Percentiles rank a stretch among this genome's conserved stretches.
Conservation (phyloP, 1,140 invertebrate genomes). For the Zaprionus vittiger region DNA sequence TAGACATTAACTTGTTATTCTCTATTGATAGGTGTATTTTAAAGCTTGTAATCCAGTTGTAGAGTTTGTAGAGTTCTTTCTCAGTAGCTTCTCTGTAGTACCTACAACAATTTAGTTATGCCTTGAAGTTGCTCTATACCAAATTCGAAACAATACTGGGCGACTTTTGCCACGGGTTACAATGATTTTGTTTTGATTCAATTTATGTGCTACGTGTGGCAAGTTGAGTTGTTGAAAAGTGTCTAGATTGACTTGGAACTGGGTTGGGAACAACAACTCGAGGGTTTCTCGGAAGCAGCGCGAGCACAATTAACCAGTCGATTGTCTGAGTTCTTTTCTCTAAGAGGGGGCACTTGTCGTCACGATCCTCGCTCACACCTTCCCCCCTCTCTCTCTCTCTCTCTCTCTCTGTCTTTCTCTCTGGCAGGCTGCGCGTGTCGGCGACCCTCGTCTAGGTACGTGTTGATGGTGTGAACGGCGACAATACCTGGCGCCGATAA, state of each 20-base stretch:
- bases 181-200: not conserved
- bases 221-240: not conserved
- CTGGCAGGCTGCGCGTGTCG: constrained; percentile 38
- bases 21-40: too few relatives aligned
- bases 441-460: constrained; percentile 50
- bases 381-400: not conserved
- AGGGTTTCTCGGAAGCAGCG: constrained; percentile 30
- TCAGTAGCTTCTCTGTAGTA: too few relatives aligned
- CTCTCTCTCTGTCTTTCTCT: not conserved
- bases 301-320: constrained; percentile 17
- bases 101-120: not conserved
- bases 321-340: constrained; percentile 20
- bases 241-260: not conserved
- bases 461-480: constrained; percentile 44
- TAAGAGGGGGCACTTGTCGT: constrained; percentile 44
- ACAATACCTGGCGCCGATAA: constrained; percentile 32
- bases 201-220: constrained; percentile 20
- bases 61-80: too few relatives aligned
- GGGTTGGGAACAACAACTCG: not conserved
- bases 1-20: too few relatives aligned
- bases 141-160: not conserved
- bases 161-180: not conserved
- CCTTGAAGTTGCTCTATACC: not conserved
- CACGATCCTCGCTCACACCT: constrained; percentile 27
- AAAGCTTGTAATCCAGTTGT: too few relatives aligned